Base-by-base conservation (phyloP, 2,888 invertebrate genomes). In the Calameuta filiformis region DNA sequence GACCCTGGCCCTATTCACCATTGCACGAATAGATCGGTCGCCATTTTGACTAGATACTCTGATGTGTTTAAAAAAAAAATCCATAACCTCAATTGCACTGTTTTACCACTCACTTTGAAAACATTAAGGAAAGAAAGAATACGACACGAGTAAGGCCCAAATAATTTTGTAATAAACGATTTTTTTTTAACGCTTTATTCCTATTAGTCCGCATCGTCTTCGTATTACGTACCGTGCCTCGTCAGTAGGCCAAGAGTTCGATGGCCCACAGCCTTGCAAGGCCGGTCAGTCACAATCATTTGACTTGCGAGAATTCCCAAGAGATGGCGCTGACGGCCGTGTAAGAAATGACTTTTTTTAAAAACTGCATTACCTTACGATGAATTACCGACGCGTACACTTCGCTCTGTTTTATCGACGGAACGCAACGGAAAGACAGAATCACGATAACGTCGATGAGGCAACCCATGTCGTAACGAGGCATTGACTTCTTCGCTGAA, bases 261-360 rank as follows among this genome's bases (percentile, higher is more conserved):
- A 89, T 86, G 90, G 87, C 90, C 90, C 85, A 85, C 87, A 90
- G 90, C 90, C 90, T 90, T 90, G 90, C 90, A 90, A 90, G 90
- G 90, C 87, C 90, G 89, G 84, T 82, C 82, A 78, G 73, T 73
- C 69, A 23, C 15, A 56, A 56, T 23, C 56, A 23, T 56, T 56
- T 56, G 56, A 56, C 56, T 56, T 56, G 23, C 56, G 56, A 23
- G 56, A 56, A 56, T 56, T 56, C 56, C 56, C 23, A 56, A 56
- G 56, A 56, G 56, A 56, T 56, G 56, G 56, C 56, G 56, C 56
- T 23, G 56, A 56, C 15, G 23, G 56, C 9, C 23, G 56, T 56
- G 2, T 23, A 56, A 56, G 56, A 15, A 56, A 56, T 23, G 9
- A 56, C 23, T 23, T 23, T 56, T 23, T 40, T 9, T 56, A 9